These are phyloP conservation scores for Hippopotamus amphibius DNA, from an alignment of 2,113 vertebrate species.

Conservation along the genomic window DNA sequence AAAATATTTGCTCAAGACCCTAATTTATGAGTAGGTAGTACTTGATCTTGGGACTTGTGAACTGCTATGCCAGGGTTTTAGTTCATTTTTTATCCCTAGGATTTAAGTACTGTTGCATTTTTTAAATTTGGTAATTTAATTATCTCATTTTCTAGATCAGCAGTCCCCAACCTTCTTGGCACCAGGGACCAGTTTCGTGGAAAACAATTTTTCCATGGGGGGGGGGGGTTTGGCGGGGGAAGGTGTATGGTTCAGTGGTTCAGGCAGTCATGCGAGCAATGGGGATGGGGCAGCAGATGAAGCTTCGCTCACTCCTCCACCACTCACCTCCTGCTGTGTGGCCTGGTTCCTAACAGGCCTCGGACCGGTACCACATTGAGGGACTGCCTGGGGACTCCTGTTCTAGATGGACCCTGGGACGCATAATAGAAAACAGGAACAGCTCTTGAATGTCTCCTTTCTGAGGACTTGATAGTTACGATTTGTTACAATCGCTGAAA, in stretches of 20 bases:
- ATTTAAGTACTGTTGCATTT: background rate
- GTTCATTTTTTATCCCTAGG: background rate
- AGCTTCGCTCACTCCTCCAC: too few relatives aligned
- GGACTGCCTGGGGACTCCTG: too few relatives aligned
- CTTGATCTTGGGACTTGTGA: background rate
- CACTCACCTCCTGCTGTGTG: too few relatives aligned
- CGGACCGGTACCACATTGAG: too few relatives aligned
- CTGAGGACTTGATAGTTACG: background rate
- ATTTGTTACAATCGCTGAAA: background rate
- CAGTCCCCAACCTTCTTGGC: too few relatives aligned
- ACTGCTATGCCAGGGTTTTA: background rate
- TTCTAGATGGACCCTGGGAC: background rate
- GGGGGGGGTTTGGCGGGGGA: too few relatives aligned
- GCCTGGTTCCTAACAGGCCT: too few relatives aligned
- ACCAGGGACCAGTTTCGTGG: too few relatives aligned
- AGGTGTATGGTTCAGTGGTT: too few relatives aligned
- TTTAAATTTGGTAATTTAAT: background rate
- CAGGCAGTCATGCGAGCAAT: too few relatives aligned
- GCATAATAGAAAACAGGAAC: background rate
- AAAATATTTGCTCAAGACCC: background rate
- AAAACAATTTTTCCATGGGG: too few relatives aligned
- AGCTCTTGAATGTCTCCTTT: background rate
- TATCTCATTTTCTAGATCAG: background rate
- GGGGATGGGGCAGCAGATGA: too few relatives aligned
- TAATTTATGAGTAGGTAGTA: background rate